Conservation (phyloP, 2,797 vertebrate genomes). For the Diplodus puntazzo region DNA sequence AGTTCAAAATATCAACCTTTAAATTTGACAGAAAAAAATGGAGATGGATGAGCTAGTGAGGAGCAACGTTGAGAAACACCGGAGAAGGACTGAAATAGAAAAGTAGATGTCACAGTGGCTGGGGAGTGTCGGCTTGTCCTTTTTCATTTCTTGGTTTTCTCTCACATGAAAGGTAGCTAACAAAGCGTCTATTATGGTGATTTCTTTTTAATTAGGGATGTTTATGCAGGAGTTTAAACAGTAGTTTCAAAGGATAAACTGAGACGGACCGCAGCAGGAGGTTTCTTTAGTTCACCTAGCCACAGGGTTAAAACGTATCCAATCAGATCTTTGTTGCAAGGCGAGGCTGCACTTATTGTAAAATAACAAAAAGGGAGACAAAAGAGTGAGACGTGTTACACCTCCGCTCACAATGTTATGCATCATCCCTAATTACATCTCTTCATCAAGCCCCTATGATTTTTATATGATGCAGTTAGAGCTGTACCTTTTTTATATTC, state of each 20-base stretch:
- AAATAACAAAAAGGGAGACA: not conserved
- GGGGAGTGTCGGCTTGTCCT: slow-evolving; percentile 17
- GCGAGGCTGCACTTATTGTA: not conserved
- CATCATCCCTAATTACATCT: slow-evolving; percentile 16
- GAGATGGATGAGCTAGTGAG: not conserved
- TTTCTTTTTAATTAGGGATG: slow-evolving; percentile 45
- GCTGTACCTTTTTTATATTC: not conserved
- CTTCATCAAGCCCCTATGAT: not conserved
- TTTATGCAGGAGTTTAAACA: slow-evolving; percentile 34
- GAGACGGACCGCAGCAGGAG: slow-evolving; percentile 1
- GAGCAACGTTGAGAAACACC: slow-evolving; percentile 18
- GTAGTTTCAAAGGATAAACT: slow-evolving; percentile 46
- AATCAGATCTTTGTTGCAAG: slow-evolving; percentile 2
- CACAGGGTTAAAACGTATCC: slow-evolving; percentile 22
- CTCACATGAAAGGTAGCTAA: slow-evolving; percentile 44
- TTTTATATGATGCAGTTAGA: not conserved
- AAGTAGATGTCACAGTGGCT: slow-evolving; percentile 22
- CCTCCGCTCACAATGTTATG: not conserved
- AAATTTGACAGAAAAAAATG: not conserved
- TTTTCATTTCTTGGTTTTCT: slow-evolving; percentile 17
- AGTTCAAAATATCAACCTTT: slow-evolving; percentile 7
- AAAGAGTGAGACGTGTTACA: not conserved
- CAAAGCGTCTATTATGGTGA: slow-evolving; percentile 38
- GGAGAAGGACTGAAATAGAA: slow-evolving; percentile 32
- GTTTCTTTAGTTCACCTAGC: slow-evolving; percentile 31